These are phyloP conservation scores for Ylistrum balloti DNA, from an alignment of 1,140 invertebrate genomes.

Conservation along the genomic window DNA sequence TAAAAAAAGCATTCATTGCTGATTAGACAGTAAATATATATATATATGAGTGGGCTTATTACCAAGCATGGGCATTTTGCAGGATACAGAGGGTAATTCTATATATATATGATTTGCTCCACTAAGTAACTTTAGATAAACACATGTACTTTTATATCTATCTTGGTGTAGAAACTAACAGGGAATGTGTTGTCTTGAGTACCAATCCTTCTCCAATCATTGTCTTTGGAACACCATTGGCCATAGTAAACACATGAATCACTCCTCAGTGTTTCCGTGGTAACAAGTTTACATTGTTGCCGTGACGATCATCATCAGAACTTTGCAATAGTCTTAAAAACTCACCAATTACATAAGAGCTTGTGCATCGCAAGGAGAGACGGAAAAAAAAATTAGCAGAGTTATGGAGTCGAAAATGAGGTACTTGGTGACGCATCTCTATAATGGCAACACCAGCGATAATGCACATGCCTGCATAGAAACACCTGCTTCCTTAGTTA, in stretches of 20 bases:
- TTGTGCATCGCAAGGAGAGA: neutral
- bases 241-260: neutral
- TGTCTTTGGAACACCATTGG: neutral
- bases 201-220: neutral
- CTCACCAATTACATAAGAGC: neutral
- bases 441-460: neutral
- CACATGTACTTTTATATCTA: too few species aligned
- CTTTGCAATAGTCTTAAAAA: conserved; percentile 5
- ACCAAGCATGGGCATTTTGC: too few species aligned
- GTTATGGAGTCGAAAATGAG: neutral
- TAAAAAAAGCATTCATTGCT: too few species aligned
- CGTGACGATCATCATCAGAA: conserved; percentile 6
- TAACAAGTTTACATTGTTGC: conserved; percentile 27
- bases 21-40: too few species aligned
- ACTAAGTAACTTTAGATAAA: too few species aligned
- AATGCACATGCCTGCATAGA: neutral
- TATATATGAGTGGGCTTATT: too few species aligned
- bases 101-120: too few species aligned
- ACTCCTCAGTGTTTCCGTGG: conserved; percentile 24
- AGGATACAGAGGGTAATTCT: too few species aligned
- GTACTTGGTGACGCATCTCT: neutral
- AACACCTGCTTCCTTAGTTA: conserved; percentile 38
- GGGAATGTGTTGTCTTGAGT: neutral
- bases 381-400: neutral
- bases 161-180: too few species aligned